Evolutionary conservation across 2,113 vertebrate genomes (phyloP).

Genomic region (Hippocampus comes): DNA sequence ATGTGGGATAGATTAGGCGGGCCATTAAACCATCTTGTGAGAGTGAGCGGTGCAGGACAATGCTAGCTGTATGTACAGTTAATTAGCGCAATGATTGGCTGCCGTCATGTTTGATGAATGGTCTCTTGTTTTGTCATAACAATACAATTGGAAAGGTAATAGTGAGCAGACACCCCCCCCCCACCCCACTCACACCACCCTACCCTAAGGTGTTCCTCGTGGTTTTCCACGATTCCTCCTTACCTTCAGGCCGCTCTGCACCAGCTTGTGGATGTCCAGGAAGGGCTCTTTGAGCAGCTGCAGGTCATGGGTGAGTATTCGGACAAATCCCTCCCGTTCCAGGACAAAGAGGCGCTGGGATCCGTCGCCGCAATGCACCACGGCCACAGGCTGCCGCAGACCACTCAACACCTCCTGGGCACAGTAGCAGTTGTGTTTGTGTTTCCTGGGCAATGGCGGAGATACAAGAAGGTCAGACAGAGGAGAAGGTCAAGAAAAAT

Average conservation of each 20-base stretch:
- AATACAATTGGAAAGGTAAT: slow-evolving; percentile 49
- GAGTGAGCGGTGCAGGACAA: slow-evolving; percentile 44
- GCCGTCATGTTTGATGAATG: slow-evolving; percentile 50
- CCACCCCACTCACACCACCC: neutral
- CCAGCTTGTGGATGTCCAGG: slow-evolving; percentile 97
- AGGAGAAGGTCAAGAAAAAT: slow-evolving; percentile 3
- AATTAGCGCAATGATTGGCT: slow-evolving; percentile 49
- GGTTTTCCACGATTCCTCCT: slow-evolving; percentile 33
- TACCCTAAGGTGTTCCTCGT: slow-evolving; percentile 12
- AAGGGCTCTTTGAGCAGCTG: slow-evolving; percentile 93
- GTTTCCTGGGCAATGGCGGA: slow-evolving; percentile 82
- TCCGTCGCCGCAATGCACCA: slow-evolving; percentile 88
- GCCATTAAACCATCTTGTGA: slow-evolving; percentile 49
- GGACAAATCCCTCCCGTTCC: slow-evolving; percentile 95
- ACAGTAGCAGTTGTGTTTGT: slow-evolving; percentile 99
- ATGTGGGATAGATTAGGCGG: slow-evolving; percentile 55
- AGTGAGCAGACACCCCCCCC: slow-evolving; percentile 33
- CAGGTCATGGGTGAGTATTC: slow-evolving; percentile 85
- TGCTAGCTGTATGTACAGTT: slow-evolving; percentile 50
- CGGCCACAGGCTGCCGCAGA: slow-evolving; percentile 85
- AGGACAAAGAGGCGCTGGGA: slow-evolving; percentile 95
- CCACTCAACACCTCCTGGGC: slow-evolving; percentile 89
- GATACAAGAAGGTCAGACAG: slow-evolving; percentile 54
- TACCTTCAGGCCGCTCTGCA: slow-evolving; percentile 98
- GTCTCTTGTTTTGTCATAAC: slow-evolving; percentile 51